A percentile compares a stretch with the other conserved stretches of the same genome.
Conservation (phyloP, 1,140 invertebrate genomes). For the Acromyrmex heyeri region DNA sequence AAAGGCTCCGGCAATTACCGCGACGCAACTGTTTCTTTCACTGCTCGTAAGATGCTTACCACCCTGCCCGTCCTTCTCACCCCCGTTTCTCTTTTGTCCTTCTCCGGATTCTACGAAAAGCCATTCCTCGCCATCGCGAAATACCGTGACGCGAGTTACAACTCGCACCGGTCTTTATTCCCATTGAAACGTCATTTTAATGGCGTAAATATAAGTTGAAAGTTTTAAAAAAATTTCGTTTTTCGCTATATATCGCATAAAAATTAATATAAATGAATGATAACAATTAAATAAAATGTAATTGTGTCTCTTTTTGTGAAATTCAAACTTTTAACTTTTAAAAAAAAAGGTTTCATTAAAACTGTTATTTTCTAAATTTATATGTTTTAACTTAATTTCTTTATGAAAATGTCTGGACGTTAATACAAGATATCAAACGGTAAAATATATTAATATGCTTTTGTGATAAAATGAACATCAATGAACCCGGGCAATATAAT, state of each 20-base stretch:
- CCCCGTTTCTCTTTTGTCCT: not conserved
- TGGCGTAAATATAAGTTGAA: not conserved
- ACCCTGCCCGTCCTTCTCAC: not conserved
- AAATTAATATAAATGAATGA: not conserved
- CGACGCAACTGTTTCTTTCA: slow-evolving; percentile 75
- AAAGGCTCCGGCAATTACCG: slow-evolving; percentile 74
- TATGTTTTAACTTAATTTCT: not conserved
- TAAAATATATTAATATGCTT: not conserved
- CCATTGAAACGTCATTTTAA: slow-evolving; percentile 7
- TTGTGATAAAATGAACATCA: slow-evolving; percentile 11
- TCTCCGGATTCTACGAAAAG: slow-evolving; percentile 35
- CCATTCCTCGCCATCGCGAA: slow-evolving; percentile 51
- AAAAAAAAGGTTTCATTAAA: not conserved
- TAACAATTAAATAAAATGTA: not conserved
- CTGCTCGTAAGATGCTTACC: slow-evolving; percentile 65
- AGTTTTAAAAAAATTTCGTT: not conserved
- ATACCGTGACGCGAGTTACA: slow-evolving; percentile 35
- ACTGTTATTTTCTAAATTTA: not conserved
- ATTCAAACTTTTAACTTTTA: too few species aligned
- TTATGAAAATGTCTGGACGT: not conserved
- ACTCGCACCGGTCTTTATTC: slow-evolving; percentile 28
- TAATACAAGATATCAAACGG: not conserved
- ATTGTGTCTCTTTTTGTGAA: not conserved
- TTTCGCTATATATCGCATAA: not conserved
- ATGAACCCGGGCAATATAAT: slow-evolving; percentile 40